Evolutionary conservation across 2,113 vertebrate genomes (phyloP), one percentile per base, ranked within the genome.

Genomic region (Chlamydotis undulata): DNA sequence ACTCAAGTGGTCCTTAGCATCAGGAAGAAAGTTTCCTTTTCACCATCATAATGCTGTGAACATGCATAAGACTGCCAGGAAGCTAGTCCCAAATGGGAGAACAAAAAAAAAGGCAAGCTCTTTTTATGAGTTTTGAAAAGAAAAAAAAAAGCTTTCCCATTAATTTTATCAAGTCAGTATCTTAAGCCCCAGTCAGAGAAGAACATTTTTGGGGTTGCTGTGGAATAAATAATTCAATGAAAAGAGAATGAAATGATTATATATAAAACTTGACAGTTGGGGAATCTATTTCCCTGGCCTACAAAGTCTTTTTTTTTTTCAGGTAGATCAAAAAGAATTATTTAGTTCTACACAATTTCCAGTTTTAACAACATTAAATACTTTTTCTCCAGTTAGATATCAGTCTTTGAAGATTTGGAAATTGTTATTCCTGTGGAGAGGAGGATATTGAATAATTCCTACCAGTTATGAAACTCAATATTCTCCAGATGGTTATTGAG

Each of bases 391-490:
- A 94, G 87, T 68, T 93, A 85, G 94, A 93, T 91, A 95, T 67
- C 82, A 73, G 87, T 85, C 94, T 97, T 97, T 97, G 95, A 97
- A 97, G 94, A 94, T 91, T 93, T 89, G 83, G 80, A 91, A 96
- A 91, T 90, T 95, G 91, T 96, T 97, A 97, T 94, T 96, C 95
- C 92, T 97, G 26, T 94, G 93, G 94, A 82, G 70, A 93, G 53
- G 59, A 96, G 95, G 93, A 95, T 97, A 97, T 97, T 96, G 93
- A 97, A 97, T 96, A 97, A 97, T 97, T 97, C 94, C 91, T 97
- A 96, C 95, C 83, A 95, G 87, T 97, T 97, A 96, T 97, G 96
- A 97, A 97, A 96, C 93, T 96, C 97, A 94, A 94, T 97, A 97
- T 96, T 96, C 96, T 97, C 96, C 97, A 97, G 97, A 97, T 97